Base-by-base conservation (phyloP, 2,888 invertebrate genomes). In the Diaperis boleti region DNA sequence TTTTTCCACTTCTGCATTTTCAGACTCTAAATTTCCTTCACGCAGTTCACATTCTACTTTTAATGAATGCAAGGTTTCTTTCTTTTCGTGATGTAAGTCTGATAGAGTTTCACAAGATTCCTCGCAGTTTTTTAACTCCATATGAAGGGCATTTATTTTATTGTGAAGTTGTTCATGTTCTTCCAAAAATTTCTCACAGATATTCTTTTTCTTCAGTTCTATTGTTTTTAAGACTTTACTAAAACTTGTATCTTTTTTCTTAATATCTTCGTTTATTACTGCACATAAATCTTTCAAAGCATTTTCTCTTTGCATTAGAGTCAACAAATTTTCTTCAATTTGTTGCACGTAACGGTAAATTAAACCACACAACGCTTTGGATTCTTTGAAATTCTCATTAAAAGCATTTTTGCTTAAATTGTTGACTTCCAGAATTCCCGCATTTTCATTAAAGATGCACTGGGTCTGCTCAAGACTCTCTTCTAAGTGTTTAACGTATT, bases 371-470 rank as follows among this genome's bases (percentile, higher is more conserved):
- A 54, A 10, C 1, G 15, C 10, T 18, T 42, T 54, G 2, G 22
- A n/a, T 7, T n/a, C 8, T 31, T 29, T 42, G 11, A n/a, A 54
- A 20, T 54, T 26, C 15, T 15, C 29, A 41, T 54, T 54, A 15
- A 54, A 54, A 15, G 41, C 42, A 15, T 29, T 18, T 45, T 56
- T 56, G 10, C 20, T 56, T 3, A 56, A 56, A 22, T 56, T 56
- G 10, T 56, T 56, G 8, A 35, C 10, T 22, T 56, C 35, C 8
- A 56, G 15, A 33, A 56, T 33, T 35, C 17, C 22, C 11, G 17
- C 11, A 13, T 33, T 44, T 45, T 35, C 22, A 8, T 4, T 26
- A 15, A 13, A 33, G 13, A 6, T 1, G n/a, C 10, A 1, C 15
- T 56, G 35, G 1, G 6, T 11, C n/a, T 18, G 22, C 29, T 44